Evolutionary conservation across 2,113 vertebrate species (phyloP).

Genomic region (Cyprinodon variegatus): DNA sequence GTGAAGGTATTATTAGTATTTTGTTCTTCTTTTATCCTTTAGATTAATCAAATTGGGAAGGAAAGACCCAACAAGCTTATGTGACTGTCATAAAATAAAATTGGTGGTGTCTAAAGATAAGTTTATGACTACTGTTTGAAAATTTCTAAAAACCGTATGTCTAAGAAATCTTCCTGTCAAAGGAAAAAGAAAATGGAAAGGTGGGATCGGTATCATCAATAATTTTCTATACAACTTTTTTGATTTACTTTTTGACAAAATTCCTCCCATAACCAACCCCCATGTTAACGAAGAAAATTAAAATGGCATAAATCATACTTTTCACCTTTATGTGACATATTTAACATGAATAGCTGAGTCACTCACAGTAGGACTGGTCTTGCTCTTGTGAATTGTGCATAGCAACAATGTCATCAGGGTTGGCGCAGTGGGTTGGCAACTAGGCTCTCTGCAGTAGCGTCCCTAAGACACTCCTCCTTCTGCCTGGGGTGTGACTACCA

Average conservation of each 20-base stretch:
- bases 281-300: background rate
- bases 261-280: background rate
- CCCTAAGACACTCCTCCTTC: slow-evolving; percentile 49
- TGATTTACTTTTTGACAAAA: slow-evolving; percentile 1
- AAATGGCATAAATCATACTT: background rate
- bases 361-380: slow-evolving; percentile 24
- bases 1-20: background rate
- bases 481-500: slow-evolving; percentile 38
- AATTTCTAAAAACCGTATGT: background rate
- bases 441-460: slow-evolving; percentile 67
- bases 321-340: slow-evolving; percentile 17
- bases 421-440: slow-evolving; percentile 74
- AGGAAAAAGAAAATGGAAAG: background rate
- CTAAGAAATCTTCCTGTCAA: background rate
- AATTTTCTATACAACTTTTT: background rate
- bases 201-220: background rate
- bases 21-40: background rate
- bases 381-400: slow-evolving; percentile 63
- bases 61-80: background rate
- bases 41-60: background rate
- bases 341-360: slow-evolving; percentile 28
- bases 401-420: slow-evolving; percentile 66
- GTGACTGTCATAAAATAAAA: background rate
- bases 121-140: background rate
- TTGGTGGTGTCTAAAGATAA: background rate